Evolutionary conservation across 30 jellyfish, hydroid and myxozoan species (phyloP).

Genomic region (Mastigias papua): DNA sequence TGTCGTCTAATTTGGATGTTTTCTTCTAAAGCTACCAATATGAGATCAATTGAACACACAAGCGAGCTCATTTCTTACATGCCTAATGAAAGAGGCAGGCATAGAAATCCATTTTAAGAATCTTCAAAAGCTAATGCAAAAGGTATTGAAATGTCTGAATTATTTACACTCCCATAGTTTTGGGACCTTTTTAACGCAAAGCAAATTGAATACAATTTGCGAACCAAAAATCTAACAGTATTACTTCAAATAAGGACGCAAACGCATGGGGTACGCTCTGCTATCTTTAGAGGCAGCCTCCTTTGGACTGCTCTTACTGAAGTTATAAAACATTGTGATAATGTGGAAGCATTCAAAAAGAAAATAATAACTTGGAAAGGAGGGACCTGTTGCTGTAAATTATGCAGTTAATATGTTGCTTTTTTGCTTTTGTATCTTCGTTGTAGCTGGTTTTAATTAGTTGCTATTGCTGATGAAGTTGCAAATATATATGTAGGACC

Average conservation of each 20-base stretch:
- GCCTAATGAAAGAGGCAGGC: too few species aligned
- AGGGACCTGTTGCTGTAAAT: background rate
- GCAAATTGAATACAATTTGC: too few species aligned
- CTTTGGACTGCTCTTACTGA: background rate
- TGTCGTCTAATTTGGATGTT: too few species aligned
- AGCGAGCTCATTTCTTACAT: too few species aligned
- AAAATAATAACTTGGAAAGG: background rate
- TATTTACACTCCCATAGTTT: too few species aligned
- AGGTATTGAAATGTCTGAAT: too few species aligned
- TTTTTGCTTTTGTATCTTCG: background rate
- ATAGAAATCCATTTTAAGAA: too few species aligned
- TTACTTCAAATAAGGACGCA: constrained; percentile 1
- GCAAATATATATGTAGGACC: background rate
- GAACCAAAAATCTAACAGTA: background rate
- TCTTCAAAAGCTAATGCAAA: too few species aligned
- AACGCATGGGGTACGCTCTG: background rate
- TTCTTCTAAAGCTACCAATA: too few species aligned
- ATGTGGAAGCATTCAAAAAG: background rate
- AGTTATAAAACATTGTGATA: background rate
- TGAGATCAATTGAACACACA: too few species aligned
- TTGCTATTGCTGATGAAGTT: background rate
- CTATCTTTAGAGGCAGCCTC: background rate
- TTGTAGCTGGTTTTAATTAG: background rate
- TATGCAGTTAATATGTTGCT: background rate
- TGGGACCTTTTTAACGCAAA: too few species aligned